Evolutionary conservation across 2,797 vertebrate species (phyloP), one percentile per base, ranked within the genome.

Genomic region (Carapus acus): DNA sequence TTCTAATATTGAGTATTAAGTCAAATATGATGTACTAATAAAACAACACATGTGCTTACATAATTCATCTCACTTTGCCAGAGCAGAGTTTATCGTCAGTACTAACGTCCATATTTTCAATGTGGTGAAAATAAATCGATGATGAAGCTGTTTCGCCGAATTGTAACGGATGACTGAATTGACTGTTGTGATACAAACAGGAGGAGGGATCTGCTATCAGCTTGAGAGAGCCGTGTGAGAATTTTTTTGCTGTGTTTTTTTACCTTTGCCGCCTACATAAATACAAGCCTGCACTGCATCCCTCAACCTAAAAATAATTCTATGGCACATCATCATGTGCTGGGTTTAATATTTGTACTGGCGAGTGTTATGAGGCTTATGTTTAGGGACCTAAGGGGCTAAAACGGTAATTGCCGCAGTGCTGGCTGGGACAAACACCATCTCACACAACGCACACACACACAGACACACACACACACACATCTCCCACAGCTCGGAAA

Each of bases 401-500:
- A 67, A 78, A 81, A 77, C 76, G 73, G 72, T 69, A 57, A 69
- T 65, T 66, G 73, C 73, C 8, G 44, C 71, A 60, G 65, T 33
- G 68, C 60, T 69, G 70, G 70, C 80, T 74, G 71, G 59, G 69
- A 66, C 71, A 69, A 73, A 70, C 59, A 58, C 43, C 56, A 53
- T 67, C 73, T 72, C 69, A 39, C 53, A 62, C 74, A 67, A 58
- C 68, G 75, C 44, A 74, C 53, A 21, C 31, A 27, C 24, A 27
- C 56, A 53, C 69, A 39, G 50, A 62, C 74, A 67, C n/a, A 58
- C 68, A 76, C 44, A 74, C 53, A 22, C 31, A 27, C 24, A 27
- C 68, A 72, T 79, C 77, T 73, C 79, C 73, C 78, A 81, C 75
- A 43, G 58, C 58, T 74, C 59, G 65, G 54, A 54, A 69, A 76